These are phyloP conservation scores for Harlomillsia oculata DNA, from an alignment of 1,140 invertebrate species.

Conservation along the genomic window DNA sequence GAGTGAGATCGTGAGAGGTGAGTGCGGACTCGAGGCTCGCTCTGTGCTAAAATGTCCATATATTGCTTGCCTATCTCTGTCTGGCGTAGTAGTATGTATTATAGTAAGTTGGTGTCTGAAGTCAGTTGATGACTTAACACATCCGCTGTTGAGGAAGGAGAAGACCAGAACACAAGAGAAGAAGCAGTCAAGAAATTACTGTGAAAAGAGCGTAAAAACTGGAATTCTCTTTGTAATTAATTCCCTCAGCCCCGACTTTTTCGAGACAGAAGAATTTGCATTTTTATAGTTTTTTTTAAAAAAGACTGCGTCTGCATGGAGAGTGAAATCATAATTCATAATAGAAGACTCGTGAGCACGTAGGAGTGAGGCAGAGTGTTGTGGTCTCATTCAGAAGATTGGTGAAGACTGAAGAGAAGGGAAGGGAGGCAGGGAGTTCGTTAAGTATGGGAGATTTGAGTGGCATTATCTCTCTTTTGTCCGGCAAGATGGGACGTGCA, in stretches of 20 bases:
- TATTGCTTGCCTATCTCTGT: too few species aligned
- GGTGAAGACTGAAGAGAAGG: too few species aligned
- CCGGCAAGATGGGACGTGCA: not conserved
- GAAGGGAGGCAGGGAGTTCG: too few species aligned
- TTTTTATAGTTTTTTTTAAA: conserved; percentile 9
- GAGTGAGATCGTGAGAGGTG: too few species aligned
- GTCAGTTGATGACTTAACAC: conserved; percentile 19
- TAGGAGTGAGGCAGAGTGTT: conserved; percentile 1
- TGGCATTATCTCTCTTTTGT: not conserved
- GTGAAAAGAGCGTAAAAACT: conserved; percentile 13
- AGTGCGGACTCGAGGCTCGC: too few species aligned
- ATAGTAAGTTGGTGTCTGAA: too few species aligned
- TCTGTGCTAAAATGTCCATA: too few species aligned
- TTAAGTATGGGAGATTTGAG: not conserved
- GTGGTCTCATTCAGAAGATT: conserved; percentile 9
- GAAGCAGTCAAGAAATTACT: too few species aligned
- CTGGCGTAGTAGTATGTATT: too few species aligned
- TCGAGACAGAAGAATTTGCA: conserved; percentile 7
- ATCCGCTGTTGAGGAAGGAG: conserved; percentile 23
- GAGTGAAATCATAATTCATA: too few species aligned
- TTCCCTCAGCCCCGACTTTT: conserved; percentile 10
- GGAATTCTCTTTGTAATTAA: conserved; percentile 12
- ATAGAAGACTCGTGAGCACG: conserved; percentile 2
- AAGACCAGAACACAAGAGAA: not conserved
- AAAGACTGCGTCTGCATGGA: too few species aligned